Evolutionary conservation across 2,888 invertebrate species (phyloP).

Genomic region (Ectobius pallidus): DNA sequence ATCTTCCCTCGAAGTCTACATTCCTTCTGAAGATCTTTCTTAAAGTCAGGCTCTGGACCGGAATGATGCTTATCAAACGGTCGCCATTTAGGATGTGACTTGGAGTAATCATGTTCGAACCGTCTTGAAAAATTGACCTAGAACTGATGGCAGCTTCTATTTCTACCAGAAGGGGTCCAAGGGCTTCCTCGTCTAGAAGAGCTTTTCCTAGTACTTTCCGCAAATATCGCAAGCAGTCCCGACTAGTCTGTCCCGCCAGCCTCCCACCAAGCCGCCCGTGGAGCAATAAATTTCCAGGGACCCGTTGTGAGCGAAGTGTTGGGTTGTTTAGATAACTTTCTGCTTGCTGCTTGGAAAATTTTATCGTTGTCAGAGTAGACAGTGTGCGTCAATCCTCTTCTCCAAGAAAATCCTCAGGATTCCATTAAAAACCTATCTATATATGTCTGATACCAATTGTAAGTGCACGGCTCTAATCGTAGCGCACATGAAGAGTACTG

Average conservation of each 20-base stretch:
- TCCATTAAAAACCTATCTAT: background rate
- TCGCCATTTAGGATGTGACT: too few relatives aligned
- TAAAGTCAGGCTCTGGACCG: too few relatives aligned
- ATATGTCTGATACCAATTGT: background rate
- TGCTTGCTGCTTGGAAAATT: background rate
- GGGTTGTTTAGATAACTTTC: background rate
- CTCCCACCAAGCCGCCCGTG: background rate
- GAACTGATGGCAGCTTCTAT: too few relatives aligned
- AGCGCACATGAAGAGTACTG: background rate
- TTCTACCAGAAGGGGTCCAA: too few relatives aligned
- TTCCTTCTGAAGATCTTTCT: too few relatives aligned
- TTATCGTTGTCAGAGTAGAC: background rate
- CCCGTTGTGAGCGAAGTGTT: background rate
- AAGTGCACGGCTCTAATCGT: background rate
- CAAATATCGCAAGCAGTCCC: too few relatives aligned
- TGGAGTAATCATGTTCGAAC: too few relatives aligned
- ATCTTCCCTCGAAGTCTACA: too few relatives aligned
- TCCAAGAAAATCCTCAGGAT: background rate
- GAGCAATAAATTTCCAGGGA: conserved; percentile 2
- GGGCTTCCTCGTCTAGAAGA: too few relatives aligned
- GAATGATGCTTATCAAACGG: too few relatives aligned
- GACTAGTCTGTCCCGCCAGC: background rate
- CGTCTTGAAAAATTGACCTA: too few relatives aligned
- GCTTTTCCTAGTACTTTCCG: too few relatives aligned
- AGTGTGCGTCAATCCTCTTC: background rate